phyloP scores from a whole-genome alignment of 1,140 invertebrate genomes.

The Pseudomyrmex dendroicus region DNA sequence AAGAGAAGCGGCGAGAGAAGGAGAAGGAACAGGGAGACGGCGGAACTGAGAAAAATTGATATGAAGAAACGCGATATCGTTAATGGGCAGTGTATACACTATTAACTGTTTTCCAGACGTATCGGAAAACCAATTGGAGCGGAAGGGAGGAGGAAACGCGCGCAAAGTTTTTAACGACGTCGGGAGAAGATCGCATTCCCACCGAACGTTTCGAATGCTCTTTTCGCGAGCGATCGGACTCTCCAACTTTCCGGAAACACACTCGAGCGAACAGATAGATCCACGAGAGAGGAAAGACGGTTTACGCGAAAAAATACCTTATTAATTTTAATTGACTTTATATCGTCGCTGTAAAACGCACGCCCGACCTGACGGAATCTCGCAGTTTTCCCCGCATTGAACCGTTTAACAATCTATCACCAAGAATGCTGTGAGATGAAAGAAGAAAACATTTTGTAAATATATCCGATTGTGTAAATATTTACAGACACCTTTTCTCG shows the following conservation, averaged over 20 bases:
- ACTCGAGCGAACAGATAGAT: conserved; percentile 29
- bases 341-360: conserved; percentile 6
- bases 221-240: conserved; percentile 43
- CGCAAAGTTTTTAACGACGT: conserved; percentile 52
- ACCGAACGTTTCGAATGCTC: conserved; percentile 20
- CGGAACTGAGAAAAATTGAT: conserved; percentile 43
- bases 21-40: not conserved
- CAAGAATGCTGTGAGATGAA: not conserved
- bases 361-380: not conserved
- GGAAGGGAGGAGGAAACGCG: conserved; percentile 19
- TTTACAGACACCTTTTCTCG: not conserved
- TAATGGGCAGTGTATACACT: conserved; percentile 29
- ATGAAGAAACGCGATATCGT: conserved; percentile 50
- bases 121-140: conserved; percentile 52
- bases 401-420: not conserved
- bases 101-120: conserved; percentile 46
- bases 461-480: not conserved
- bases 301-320: conserved; percentile 25
- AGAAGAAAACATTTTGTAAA: not conserved
- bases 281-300: not conserved
- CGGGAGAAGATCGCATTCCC: conserved; percentile 3
- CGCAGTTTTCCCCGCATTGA: not conserved
- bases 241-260: conserved; percentile 37
- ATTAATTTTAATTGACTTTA: conserved; percentile 59
- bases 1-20: not conserved